Evolutionary conservation across 2,113 vertebrate genomes (phyloP).

Genomic region (Pachypanchax playfairii): DNA sequence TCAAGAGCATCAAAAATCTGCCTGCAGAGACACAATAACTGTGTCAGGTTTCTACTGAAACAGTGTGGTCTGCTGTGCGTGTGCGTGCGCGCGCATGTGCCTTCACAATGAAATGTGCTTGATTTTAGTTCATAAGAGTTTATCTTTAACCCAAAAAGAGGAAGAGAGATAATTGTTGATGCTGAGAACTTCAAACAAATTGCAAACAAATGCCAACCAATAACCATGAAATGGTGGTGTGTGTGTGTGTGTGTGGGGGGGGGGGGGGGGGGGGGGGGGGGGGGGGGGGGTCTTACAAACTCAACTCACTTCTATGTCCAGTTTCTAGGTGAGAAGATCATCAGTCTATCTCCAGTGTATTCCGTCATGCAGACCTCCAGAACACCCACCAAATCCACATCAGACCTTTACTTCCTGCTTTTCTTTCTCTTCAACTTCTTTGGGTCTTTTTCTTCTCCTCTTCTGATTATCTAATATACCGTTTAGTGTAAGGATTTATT

Average conservation of each 20-base stretch:
- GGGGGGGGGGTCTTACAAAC: no score
- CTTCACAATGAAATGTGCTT: slow-evolving; percentile 7
- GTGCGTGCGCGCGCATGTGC: slow-evolving; percentile 3
- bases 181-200: slow-evolving; percentile 17
- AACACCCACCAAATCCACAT: no score
- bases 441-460: no score
- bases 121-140: slow-evolving; percentile 27
- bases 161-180: slow-evolving; percentile 21
- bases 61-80: slow-evolving; percentile 21
- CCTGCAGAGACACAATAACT: slow-evolving; percentile 32
- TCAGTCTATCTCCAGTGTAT: no score
- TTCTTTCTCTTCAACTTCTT: no score
- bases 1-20: slow-evolving; percentile 17
- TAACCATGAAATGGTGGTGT: not conserved
- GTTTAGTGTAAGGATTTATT: no score
- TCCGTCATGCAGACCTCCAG: no score
- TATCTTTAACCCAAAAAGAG: slow-evolving; percentile 49
- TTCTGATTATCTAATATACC: no score
- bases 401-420: no score
- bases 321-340: no score
- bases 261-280: no score
- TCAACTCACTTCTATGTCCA: no score
- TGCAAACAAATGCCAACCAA: not conserved
- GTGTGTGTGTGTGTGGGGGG: not conserved
- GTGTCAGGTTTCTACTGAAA: slow-evolving; percentile 48